Evolutionary conservation across 2,888 invertebrate genomes (phyloP).

Genomic region (Sisyra terminalis): DNA sequence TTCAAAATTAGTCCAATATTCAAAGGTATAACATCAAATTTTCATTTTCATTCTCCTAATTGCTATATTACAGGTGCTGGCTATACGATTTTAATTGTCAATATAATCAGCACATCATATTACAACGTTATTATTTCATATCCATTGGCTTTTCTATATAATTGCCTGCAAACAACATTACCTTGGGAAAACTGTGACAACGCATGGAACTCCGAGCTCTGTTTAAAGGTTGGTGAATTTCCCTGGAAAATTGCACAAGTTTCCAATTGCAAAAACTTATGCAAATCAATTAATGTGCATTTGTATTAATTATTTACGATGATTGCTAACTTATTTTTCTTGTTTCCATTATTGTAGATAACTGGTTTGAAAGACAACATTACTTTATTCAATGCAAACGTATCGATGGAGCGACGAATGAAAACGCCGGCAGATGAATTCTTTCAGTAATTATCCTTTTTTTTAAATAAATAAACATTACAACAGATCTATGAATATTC

Average conservation of each 20-base stretch:
- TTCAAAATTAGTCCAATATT: slow-evolving; percentile 70
- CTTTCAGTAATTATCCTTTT: slow-evolving; percentile 46
- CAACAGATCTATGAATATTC: too few relatives aligned
- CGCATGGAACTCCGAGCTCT: slow-evolving; percentile 66
- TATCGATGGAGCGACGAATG: slow-evolving; percentile 19
- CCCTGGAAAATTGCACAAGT: too few relatives aligned
- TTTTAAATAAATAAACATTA: background rate
- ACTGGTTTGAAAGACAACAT: slow-evolving; percentile 6
- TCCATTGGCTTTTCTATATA: slow-evolving; percentile 63
- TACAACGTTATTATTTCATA: slow-evolving; percentile 77
- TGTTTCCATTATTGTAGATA: too few relatives aligned
- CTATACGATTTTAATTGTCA: slow-evolving; percentile 64
- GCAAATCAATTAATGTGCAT: too few relatives aligned
- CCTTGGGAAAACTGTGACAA: slow-evolving; percentile 69
- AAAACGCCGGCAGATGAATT: slow-evolving; percentile 68
- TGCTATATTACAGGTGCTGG: slow-evolving; percentile 52
- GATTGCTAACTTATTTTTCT: background rate
- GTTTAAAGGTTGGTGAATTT: slow-evolving; percentile 35
- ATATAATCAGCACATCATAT: slow-evolving; percentile 64
- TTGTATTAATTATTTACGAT: background rate
- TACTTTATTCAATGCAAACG: slow-evolving; percentile 8
- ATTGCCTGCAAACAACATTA: slow-evolving; percentile 44
- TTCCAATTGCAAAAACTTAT: too few relatives aligned
- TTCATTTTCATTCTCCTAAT: background rate
- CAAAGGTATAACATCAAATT: slow-evolving; percentile 46